These are phyloP conservation scores for Otocyon megalotis DNA, from an alignment of 2,113 vertebrate genomes.

Conservation along the genomic window DNA sequence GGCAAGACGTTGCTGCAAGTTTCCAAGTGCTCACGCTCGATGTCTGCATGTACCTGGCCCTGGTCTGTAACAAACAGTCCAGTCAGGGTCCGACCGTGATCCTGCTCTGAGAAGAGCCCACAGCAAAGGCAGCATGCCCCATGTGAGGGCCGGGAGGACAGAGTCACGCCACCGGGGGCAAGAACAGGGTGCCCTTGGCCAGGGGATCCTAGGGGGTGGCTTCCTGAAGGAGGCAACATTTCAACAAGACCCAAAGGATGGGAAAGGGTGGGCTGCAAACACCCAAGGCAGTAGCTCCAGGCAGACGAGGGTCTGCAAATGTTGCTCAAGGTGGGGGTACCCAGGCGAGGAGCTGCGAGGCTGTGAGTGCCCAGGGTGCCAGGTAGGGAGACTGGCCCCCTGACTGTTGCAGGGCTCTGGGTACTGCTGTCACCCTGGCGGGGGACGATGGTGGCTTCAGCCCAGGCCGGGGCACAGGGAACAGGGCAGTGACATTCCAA, in stretches of 20 bases:
- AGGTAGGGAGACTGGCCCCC: background rate
- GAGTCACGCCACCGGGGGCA: rapidly evolving
- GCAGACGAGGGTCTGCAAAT: too few species aligned
- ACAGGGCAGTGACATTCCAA: too few species aligned
- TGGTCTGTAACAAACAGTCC: background rate
- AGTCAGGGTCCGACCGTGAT: background rate
- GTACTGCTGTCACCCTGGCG: background rate
- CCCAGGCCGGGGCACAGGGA: too few species aligned
- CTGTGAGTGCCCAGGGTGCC: too few species aligned
- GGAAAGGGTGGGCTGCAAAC: background rate
- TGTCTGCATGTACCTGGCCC: background rate
- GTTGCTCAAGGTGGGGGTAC: background rate
- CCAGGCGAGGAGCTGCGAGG: rapidly evolving
- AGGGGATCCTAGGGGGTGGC: background rate
- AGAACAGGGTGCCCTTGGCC: background rate
- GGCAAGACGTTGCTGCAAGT: background rate
- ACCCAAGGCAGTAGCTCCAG: background rate
- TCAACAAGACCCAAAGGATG: background rate
- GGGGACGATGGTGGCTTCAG: background rate
- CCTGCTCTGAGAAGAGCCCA: background rate
- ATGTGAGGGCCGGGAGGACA: background rate
- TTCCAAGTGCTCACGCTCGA: rapidly evolving
- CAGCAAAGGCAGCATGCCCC: rapidly evolving
- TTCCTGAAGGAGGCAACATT: background rate
- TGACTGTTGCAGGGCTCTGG: background rate